Evolutionary conservation across 2,888 invertebrate species (phyloP), one percentile per base, ranked within the genome.

Genomic region (Sepioteuthis lessoniana): DNA sequence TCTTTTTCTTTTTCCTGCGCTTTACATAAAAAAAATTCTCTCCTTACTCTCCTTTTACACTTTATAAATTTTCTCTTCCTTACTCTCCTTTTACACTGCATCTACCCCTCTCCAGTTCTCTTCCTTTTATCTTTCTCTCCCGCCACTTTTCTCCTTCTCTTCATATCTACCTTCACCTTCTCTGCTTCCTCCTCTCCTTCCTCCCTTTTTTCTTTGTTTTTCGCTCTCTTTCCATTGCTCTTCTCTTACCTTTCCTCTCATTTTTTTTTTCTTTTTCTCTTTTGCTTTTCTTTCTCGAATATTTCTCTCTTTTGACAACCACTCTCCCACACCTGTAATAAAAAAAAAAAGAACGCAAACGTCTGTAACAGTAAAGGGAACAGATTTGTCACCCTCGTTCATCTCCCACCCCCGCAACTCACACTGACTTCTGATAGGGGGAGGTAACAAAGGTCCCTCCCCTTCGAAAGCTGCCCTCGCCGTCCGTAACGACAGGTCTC

Each of bases 331-430:
- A 5, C 28, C 60, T 31, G 28, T 60, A 31, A 60, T n/a, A 19
- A n/a, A 31, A n/a, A 2, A 76, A 76, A n/a, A 76, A 16, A n/a
- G n/a, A 76, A 76, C n/a, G 76, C 76, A 76, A 76, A 76, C 76
- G 76, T 76, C 76, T 76, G 76, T 76, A 76, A 76, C 76, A 76
- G 76, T n/a, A 76, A 76, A 76, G 76, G 76, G 76, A n/a, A 76
- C n/a, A 76, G 76, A n/a, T 76, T 76, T 76, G 76, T 76, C n/a
- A n/a, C 76, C 76, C 76, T n/a, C n/a, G 10, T n/a, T 16, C 16
- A n/a, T 76, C n/a, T n/a, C 76, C 76, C 76, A n/a, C n/a, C 76
- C 76, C n/a, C n/a, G n/a, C n/a, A 76, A 76, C 76, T 76, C n/a
- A 76, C 76, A n/a, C 76, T n/a, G n/a, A 76, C 76, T 76, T 16